Conservation (phyloP, 2,797 vertebrate genomes). For the Sebastes trivittatus region DNA sequence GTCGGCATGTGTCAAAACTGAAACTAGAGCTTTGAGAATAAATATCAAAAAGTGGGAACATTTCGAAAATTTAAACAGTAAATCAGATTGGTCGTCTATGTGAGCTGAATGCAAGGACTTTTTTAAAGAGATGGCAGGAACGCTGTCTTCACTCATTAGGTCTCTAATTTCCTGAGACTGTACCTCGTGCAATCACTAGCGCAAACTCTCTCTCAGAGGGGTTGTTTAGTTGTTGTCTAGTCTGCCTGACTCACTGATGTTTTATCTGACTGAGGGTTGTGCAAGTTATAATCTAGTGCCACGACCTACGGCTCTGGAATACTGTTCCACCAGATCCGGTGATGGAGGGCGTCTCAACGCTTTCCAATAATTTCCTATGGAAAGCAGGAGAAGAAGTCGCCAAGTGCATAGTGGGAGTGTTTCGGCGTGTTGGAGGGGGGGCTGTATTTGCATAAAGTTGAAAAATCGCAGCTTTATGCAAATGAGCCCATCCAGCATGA, state of each 20-base stretch:
- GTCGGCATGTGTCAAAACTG: background rate
- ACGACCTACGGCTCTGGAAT: no score
- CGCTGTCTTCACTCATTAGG: slow-evolving; percentile 10
- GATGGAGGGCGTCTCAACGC: no score
- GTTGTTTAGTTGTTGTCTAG: no score
- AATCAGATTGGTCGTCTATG: background rate
- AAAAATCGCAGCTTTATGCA: background rate
- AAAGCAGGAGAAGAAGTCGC: background rate
- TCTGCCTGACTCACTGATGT: no score
- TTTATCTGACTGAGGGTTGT: no score
- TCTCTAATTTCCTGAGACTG: slow-evolving; percentile 4
- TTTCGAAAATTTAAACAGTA: background rate
- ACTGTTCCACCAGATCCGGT: no score
- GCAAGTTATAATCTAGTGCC: no score
- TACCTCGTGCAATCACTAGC: background rate
- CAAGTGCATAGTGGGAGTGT: background rate
- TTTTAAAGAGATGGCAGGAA: background rate
- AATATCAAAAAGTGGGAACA: background rate
- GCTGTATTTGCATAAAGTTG: background rate
- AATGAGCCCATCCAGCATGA: background rate
- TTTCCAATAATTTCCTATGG: background rate
- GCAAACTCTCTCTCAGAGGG: background rate
- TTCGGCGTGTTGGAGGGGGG: background rate
- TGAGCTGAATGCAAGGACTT: background rate
- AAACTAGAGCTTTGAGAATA: background rate